These are phyloP conservation scores for Karalla daura DNA, from an alignment of 2,797 vertebrate genomes.

Conservation along the genomic window DNA sequence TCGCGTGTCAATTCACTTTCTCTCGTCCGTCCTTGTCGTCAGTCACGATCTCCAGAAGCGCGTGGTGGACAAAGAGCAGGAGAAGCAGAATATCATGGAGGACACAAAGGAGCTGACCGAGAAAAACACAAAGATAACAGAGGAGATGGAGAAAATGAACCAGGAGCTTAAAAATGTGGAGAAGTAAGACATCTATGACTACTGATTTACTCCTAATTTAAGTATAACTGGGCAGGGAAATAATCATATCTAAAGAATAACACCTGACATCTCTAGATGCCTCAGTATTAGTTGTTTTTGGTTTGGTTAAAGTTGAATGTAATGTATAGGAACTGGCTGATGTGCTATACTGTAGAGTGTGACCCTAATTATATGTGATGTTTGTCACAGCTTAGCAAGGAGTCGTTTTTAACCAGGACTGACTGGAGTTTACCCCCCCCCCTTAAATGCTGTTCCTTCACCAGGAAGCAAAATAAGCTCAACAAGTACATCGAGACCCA, in stretches of 20 bases:
- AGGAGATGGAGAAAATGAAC: conserved; percentile 90
- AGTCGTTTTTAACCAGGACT: not conserved
- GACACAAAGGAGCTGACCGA: conserved; percentile 91
- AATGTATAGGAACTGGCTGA: not conserved
- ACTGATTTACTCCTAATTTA: too few relatives aligned
- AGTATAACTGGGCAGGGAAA: too few relatives aligned
- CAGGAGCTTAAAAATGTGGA: conserved; percentile 91
- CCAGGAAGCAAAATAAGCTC: conserved; percentile 91
- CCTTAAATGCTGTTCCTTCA: conserved; percentile 52
- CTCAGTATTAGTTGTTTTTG: too few relatives aligned
- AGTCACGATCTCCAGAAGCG: conserved; percentile 91
- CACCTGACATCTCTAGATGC: too few relatives aligned
- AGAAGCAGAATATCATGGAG: conserved; percentile 90
- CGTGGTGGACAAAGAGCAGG: conserved; percentile 84
- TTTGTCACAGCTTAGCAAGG: not conserved
- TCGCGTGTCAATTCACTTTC: conserved; percentile 8
- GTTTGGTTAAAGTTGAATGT: too few relatives aligned
- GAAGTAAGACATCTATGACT: conserved; percentile 88
- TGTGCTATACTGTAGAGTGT: not conserved
- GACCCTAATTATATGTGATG: not conserved
- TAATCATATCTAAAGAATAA: too few relatives aligned
- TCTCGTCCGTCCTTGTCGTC: conserved; percentile 24
- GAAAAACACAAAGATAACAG: conserved; percentile 86
- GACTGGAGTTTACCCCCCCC: not conserved
- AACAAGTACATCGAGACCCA: conserved; percentile 90